phyloP scores from a whole-genome alignment of 2,113 vertebrate species.

The Orthonyx spaldingii region DNA sequence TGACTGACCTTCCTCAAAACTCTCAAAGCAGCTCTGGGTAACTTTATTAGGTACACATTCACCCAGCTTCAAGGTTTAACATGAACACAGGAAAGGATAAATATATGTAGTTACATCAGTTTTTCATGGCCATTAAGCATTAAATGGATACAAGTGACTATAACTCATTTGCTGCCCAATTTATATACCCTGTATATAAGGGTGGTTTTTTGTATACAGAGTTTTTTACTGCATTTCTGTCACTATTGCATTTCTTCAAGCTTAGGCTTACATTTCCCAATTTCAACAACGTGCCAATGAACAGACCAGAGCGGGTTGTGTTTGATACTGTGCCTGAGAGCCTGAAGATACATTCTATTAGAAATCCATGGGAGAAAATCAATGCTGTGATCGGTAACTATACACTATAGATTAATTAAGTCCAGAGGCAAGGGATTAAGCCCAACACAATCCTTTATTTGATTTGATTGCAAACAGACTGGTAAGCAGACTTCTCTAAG shows the following conservation, averaged over 20 bases:
- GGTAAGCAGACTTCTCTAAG: neutral
- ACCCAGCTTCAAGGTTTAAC: neutral
- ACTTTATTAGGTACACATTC: neutral
- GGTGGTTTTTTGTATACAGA: rapidly evolving
- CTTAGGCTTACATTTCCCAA: neutral
- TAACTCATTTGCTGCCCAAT: neutral
- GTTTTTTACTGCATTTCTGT: neutral
- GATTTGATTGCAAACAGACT: neutral
- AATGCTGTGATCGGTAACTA: neutral
- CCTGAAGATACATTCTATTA: neutral
- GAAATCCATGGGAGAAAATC: neutral
- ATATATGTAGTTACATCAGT: neutral
- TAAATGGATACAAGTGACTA: neutral
- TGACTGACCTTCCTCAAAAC: neutral
- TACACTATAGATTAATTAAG: constrained; percentile 19
- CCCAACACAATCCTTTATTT: neutral
- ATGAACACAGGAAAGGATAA: neutral
- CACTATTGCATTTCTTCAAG: neutral
- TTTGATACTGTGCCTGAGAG: neutral
- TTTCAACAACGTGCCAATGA: neutral
- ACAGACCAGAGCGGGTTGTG: neutral
- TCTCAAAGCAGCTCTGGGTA: neutral
- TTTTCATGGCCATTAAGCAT: neutral
- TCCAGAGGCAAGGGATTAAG: constrained; percentile 28
- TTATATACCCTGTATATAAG: neutral